Evolutionary conservation across 2,797 vertebrate species (phyloP), one percentile per base, ranked within the genome.

Genomic region (Lophotriccus pileatus): DNA sequence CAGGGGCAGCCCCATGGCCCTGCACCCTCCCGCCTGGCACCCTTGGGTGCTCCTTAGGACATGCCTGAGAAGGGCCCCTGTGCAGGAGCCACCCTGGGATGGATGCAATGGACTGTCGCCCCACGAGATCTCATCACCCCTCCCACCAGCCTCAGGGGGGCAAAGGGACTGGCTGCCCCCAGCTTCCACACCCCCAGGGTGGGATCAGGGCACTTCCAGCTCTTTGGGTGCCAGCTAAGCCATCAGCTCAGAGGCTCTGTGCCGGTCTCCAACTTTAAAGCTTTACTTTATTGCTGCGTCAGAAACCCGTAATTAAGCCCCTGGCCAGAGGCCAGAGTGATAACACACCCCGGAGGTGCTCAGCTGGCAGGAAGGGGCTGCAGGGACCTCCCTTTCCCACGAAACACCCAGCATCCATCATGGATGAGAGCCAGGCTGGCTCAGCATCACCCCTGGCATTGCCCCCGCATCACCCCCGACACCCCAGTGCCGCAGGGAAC

Each of bases 51-150:
- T 79, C 21, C 16, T 74, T 30, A n/a, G 30, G 56, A 34, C 52
- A 67, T 25, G 34, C 20, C 59, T 62, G 34, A 39, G 67, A 68
- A 82, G 4, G 0, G 41, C 27, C 9, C 10, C 14, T 50, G 7
- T 34, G 47, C 2, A 0, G 24, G 19, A 63, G 46, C 32, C 25
- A 46, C 16, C 12, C 8, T 0, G 0, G 23, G 25, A 46, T 23
- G 36, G 25, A 37, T 2, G 1, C 60, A 49, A 4, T 0, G 0
- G 20, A 17, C 27, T 69, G 50, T n/a, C 24, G 27, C 13, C 7
- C 9, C 32, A 14, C 0, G 8, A 78, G 39, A 47, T 53, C 58
- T 34, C 67, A 73, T 20, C 60, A 43, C 16, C 12, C 32, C 5
- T 79, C 32, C 23, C 7, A 21, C 20, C n/a, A 73, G 41, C 28